Base-by-base conservation (phyloP, 2,113 vertebrate species). In the Mobula hypostoma region DNA sequence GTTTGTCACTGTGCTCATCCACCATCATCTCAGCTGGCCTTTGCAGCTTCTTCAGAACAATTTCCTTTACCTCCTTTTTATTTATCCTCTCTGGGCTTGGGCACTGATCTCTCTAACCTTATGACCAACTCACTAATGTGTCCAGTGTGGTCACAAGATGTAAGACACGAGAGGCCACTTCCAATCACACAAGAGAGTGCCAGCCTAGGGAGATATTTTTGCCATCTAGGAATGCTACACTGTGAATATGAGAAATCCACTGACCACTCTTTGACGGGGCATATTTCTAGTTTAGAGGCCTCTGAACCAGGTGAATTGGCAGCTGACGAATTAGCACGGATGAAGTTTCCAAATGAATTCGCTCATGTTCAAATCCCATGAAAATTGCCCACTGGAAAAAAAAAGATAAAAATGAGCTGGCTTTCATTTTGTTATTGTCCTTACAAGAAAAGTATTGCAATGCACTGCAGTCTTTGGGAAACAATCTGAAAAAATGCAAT, bases 291-390 rank as follows among this genome's bases (percentile, higher is more conserved):
- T 58, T 27, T 4, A 8, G 12, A 24, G 94, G 94, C 61, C 40
- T 78, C 66, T 72, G 27, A 32, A 94, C 74, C 94, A 94, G 12
- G 40, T 79, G 74, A 82, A 79, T 11, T 21, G 94, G 94, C 74
- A 94, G 29, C 40, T 94, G 94, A 82, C 74, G 94, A 74, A 94
- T 77, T 27, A 94, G 74, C 74, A 94, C 94, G 61, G 94, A 94
- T 2, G 94, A 94, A 7, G 94, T 94, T 82, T 94, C 94, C 40
- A 94, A 58, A 72, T 94, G 94, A 74, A 94, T 94, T 82, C 94
- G 68, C 74, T 94, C 94, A 3, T 94, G 94, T 36, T 79, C 94
- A 56, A 78, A 79, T 78, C 94, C 94, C 74, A 94, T 78, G 29
- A 94, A 94, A 78, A 94, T 2, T 17, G 94, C 32, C 94, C 94